Conservation (phyloP, 2,888 invertebrate genomes). For the Xestia ashworthii region DNA sequence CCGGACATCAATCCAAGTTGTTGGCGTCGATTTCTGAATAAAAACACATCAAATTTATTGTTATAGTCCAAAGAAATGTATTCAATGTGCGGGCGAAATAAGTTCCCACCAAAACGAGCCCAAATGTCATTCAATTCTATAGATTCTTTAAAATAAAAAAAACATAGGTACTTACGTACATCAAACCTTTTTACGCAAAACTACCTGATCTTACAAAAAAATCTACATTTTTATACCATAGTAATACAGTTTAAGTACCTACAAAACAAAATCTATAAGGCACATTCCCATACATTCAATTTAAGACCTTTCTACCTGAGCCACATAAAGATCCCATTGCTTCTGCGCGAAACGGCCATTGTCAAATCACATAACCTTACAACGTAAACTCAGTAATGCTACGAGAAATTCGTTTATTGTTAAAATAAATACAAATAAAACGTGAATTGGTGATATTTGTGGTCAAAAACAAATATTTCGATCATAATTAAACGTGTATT, state of each 20-base stretch:
- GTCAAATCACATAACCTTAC: slow-evolving; percentile 84
- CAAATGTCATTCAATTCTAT: slow-evolving; percentile 26
- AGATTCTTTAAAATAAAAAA: slow-evolving; percentile 6
- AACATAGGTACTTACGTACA: slow-evolving; percentile 14
- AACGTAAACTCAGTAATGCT: slow-evolving; percentile 75
- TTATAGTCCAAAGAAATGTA: slow-evolving; percentile 2
- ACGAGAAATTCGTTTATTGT: slow-evolving; percentile 66
- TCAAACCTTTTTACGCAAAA: slow-evolving; percentile 53
- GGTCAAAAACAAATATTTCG: slow-evolving; percentile 2
- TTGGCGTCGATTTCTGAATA: slow-evolving; percentile 30
- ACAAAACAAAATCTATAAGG: slow-evolving; percentile 72
- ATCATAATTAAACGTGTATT: slow-evolving; percentile 30
- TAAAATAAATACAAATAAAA: slow-evolving; percentile 46
- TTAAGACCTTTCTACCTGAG: slow-evolving; percentile 74
- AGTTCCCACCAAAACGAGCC: slow-evolving; percentile 61
- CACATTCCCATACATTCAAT: slow-evolving; percentile 65
- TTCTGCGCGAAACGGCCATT: slow-evolving; percentile 84
- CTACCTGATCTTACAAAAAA: slow-evolving; percentile 55
- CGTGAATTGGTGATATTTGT: slow-evolving; percentile 13
- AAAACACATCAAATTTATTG: slow-evolving; percentile 24
- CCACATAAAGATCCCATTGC: slow-evolving; percentile 72
- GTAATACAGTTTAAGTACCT: slow-evolving; percentile 43
- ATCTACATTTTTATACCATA: slow-evolving; percentile 28
- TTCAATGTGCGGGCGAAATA: slow-evolving; percentile 41
- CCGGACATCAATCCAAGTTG: slow-evolving; percentile 45